These are phyloP conservation scores for Grantiella picta DNA, from an alignment of 2,113 vertebrate species.

Conservation along the genomic window DNA sequence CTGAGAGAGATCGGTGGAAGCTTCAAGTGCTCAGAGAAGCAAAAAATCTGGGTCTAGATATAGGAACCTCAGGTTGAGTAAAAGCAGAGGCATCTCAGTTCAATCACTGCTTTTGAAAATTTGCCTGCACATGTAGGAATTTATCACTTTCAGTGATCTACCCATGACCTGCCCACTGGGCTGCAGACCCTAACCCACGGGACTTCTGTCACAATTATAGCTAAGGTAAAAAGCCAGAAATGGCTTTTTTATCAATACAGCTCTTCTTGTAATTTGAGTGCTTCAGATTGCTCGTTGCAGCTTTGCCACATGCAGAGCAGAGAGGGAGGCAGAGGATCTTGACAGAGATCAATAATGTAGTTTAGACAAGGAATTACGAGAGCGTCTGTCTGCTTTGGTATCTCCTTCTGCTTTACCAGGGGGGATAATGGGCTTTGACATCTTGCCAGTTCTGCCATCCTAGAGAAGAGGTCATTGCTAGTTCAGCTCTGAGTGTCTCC, in stretches of 20 bases:
- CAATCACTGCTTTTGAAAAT: neutral
- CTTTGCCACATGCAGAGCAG: neutral
- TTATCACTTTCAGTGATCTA: neutral
- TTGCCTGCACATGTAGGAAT: neutral
- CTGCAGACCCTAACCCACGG: neutral
- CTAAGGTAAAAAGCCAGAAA: neutral
- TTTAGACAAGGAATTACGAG: constrained; percentile 41
- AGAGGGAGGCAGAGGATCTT: constrained; percentile 44
- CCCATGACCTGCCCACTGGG: neutral
- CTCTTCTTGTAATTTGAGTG: constrained; percentile 16
- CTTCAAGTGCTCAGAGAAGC: neutral
- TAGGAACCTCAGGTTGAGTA: neutral
- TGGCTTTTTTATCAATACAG: constrained; percentile 11
- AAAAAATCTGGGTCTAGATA: neutral
- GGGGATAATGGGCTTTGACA: constrained; percentile 51
- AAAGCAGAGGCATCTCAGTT: neutral
- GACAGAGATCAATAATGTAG: constrained; percentile 57
- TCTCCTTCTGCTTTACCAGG: constrained; percentile 37
- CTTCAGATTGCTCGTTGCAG: neutral
- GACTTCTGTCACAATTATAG: neutral
- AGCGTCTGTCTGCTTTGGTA: constrained; percentile 43
- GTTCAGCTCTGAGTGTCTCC: constrained; percentile 44
- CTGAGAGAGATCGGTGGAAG: neutral
- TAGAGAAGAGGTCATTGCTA: neutral
- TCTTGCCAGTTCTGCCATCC: constrained; percentile 58